A percentile compares a stretch with the other conserved stretches of the same genome.
Evolutionary conservation across 2,797 vertebrate species (phyloP).

Genomic region (Acanthurus leucopareius): DNA sequence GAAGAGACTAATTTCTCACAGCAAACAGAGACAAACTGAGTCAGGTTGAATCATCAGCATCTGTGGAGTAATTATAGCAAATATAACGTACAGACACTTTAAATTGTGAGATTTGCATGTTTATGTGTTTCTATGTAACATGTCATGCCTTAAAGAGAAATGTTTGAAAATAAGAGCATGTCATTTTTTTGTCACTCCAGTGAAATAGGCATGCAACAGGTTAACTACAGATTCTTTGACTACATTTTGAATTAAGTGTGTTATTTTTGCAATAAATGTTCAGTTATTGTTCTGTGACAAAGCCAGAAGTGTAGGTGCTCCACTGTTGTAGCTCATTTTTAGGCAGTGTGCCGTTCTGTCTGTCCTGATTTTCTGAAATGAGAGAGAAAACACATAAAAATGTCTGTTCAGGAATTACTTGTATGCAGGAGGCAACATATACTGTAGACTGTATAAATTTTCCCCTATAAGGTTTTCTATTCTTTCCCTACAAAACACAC

Average conservation of each 20-base stretch:
- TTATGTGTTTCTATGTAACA: neutral
- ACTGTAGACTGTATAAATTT: too few species aligned
- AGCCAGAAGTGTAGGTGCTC: conserved; percentile 78
- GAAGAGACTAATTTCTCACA: neutral
- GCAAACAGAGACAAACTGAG: neutral
- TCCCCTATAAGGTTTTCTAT: too few species aligned
- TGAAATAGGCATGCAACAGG: conserved; percentile 5
- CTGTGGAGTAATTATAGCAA: neutral
- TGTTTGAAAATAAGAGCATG: neutral
- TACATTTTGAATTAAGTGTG: neutral
- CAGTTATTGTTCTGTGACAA: conserved; percentile 10
- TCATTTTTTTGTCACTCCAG: neutral
- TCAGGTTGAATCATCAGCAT: neutral
- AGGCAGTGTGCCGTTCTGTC: conserved; percentile 70
- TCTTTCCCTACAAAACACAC: too few species aligned
- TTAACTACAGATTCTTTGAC: conserved; percentile 2
- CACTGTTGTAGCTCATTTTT: conserved; percentile 79
- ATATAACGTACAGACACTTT: neutral
- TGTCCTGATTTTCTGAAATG: conserved; percentile 72
- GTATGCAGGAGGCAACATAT: too few species aligned
- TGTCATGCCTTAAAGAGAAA: neutral
- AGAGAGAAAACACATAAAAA: conserved; percentile 5
- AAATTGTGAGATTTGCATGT: neutral
- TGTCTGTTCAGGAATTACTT: neutral
- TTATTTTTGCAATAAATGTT: neutral